Conservation (phyloP, 1,140 invertebrate genomes). For the Micrasema minimum region DNA sequence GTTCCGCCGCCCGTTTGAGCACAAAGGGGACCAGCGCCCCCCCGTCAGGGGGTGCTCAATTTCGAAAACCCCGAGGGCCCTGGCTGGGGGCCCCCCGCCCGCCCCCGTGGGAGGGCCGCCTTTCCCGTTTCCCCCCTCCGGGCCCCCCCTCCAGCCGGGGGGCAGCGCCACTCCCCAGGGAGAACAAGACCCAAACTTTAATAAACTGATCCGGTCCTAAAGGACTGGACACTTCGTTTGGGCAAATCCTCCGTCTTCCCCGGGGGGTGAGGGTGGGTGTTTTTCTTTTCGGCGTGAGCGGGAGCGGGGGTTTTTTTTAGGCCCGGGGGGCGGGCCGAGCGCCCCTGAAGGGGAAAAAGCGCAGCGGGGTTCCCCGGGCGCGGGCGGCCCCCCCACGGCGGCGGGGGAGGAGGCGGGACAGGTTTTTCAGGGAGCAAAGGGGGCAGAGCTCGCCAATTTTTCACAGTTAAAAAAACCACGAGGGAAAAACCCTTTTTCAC, state of each 20-base stretch:
- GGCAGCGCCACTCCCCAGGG: constrained; percentile 65
- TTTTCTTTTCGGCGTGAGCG: constrained; percentile 69
- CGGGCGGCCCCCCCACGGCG: no score
- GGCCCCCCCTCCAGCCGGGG: constrained; percentile 57
- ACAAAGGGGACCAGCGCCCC: constrained; percentile 78
- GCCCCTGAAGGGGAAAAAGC: no score
- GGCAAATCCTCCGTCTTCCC: constrained; percentile 65
- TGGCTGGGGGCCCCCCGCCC: constrained; percentile 74
- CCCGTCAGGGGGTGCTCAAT: constrained; percentile 79
- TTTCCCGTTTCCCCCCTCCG: constrained; percentile 52
- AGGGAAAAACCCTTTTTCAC: no score
- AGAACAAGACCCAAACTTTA: constrained; percentile 71
- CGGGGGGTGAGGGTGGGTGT: constrained; percentile 78
- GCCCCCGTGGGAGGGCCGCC: no score
- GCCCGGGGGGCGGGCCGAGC: no score
- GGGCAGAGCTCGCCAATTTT: no score
- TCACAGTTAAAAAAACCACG: no score
- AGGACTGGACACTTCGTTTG: constrained; percentile 71
- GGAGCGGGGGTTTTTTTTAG: constrained; percentile 46
- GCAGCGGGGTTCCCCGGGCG: no score
- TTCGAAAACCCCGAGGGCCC: constrained; percentile 77
- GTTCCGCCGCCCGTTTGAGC: constrained; percentile 78
- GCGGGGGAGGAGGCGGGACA: no score
- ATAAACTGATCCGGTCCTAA: constrained; percentile 73
- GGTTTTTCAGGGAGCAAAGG: no score